phyloP scores from a whole-genome alignment of 2,797 vertebrate species.

The Novumbra hubbsi region DNA sequence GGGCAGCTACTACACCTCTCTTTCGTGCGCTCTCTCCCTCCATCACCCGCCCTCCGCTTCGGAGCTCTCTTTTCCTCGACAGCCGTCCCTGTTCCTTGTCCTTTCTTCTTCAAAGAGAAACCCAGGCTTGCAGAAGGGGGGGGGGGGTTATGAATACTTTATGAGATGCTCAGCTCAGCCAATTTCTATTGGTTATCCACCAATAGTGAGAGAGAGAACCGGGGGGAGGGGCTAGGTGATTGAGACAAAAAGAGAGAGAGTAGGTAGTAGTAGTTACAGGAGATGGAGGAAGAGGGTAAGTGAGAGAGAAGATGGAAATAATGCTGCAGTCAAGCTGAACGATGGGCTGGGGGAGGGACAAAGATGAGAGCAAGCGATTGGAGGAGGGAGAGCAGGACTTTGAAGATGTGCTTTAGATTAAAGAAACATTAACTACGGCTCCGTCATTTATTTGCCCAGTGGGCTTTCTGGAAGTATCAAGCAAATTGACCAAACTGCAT shows the following conservation, averaged over 20 bases:
- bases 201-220: background rate
- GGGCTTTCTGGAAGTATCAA: background rate
- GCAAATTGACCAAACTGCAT: background rate
- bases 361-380: background rate
- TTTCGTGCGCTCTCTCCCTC: background rate
- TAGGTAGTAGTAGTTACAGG: background rate
- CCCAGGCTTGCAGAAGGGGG: background rate
- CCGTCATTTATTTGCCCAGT: background rate
- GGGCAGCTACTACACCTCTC: background rate
- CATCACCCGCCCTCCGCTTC: background rate
- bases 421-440: background rate
- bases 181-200: background rate
- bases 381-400: background rate
- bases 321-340: background rate
- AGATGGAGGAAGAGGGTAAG: background rate
- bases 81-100: background rate
- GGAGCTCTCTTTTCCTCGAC: background rate
- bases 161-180: background rate
- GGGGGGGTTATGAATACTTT: background rate
- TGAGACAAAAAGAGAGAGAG: background rate
- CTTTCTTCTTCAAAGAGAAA: background rate
- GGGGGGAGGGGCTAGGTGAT: background rate
- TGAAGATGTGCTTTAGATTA: background rate
- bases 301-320: background rate
- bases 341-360: background rate